Percentiles rank a stretch among this genome's conserved stretches.
Conservation (phyloP, 2,113 vertebrate genomes). For the Ctenomys sociabilis region DNA sequence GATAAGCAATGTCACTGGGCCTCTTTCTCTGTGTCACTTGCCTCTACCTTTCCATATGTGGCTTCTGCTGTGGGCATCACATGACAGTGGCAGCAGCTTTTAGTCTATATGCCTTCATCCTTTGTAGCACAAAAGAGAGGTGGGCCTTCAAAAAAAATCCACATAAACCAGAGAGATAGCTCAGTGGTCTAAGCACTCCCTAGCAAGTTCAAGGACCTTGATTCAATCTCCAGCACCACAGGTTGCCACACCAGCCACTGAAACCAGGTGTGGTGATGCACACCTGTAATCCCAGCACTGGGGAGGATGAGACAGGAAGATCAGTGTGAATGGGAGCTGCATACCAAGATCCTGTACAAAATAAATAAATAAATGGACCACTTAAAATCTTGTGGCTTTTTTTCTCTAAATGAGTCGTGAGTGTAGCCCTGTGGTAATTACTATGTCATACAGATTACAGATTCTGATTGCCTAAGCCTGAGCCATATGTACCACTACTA, state of each 20-base stretch:
- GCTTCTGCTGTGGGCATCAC: neutral
- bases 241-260: no score
- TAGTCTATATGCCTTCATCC: neutral
- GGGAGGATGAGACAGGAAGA: no score
- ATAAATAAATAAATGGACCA: no score
- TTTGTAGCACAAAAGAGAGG: neutral
- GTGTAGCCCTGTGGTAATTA: neutral
- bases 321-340: no score
- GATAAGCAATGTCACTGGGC: no score
- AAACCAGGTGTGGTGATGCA: no score
- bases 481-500: neutral
- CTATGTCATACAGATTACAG: neutral
- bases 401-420: neutral
- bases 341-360: no score
- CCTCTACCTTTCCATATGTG: neutral
- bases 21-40: neutral
- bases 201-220: no score
- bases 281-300: no score
- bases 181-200: no score
- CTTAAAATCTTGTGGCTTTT: neutral
- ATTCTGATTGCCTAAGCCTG: neutral
- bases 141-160: neutral
- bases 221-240: no score
- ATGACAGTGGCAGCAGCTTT: no score
- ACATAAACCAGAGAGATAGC: neutral